phyloP scores from a whole-genome alignment of 2,797 vertebrate species.

The Arremon aurantiirostris region DNA sequence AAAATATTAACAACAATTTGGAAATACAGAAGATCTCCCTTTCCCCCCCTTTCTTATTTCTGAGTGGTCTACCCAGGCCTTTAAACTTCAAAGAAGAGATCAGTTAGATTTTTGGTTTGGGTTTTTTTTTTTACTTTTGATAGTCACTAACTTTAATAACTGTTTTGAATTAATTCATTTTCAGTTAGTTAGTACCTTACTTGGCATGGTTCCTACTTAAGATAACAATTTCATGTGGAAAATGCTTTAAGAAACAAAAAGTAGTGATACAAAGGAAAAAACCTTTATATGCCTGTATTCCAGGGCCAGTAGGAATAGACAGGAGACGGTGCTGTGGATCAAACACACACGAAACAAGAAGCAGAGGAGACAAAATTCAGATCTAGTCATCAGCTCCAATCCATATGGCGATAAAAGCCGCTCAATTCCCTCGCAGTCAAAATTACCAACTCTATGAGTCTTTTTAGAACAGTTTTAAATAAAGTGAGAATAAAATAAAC shows the following conservation, averaged over 20 bases:
- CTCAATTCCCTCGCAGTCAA: not conserved
- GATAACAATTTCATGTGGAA: not conserved
- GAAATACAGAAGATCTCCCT: not conserved
- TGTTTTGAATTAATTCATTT: not conserved
- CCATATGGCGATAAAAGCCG: not conserved
- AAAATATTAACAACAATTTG: not conserved
- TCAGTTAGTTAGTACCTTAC: not conserved
- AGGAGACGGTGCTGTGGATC: not conserved
- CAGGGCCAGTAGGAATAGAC: not conserved
- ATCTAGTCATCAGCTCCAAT: not conserved
- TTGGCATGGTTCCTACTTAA: not conserved
- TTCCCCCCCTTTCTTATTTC: not conserved
- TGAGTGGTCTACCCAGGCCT: not conserved
- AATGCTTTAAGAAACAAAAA: not conserved
- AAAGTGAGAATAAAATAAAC: slow-evolving; percentile 12
- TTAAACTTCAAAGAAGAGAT: not conserved
- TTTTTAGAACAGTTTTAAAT: slow-evolving; percentile 25
- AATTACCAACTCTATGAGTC: not conserved
- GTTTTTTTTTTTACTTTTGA: not conserved
- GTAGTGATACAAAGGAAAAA: not conserved
- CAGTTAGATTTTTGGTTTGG: not conserved
- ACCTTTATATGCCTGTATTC: not conserved
- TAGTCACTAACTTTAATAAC: not conserved
- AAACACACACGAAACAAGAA: not conserved
- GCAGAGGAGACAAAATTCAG: not conserved